phyloP scores from a whole-genome alignment of 2,888 invertebrate species.

The Xestia sexstrigata region DNA sequence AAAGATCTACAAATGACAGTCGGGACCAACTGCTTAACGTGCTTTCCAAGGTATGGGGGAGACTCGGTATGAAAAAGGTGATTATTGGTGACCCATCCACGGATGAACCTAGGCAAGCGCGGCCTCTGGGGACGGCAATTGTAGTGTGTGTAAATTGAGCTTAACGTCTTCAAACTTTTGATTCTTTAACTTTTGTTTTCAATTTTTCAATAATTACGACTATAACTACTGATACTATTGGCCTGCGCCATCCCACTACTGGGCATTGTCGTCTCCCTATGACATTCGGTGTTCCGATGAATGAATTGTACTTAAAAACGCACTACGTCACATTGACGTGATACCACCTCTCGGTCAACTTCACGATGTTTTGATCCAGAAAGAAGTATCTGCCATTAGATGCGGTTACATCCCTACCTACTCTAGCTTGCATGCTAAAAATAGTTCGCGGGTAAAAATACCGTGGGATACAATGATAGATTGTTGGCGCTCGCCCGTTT shows the following conservation, averaged over 20 bases:
- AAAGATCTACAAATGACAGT: too few relatives aligned
- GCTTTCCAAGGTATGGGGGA: too few relatives aligned
- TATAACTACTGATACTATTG: too few relatives aligned
- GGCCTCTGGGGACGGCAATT: background rate
- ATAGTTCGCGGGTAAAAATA: conserved; percentile 54
- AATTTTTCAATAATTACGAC: background rate
- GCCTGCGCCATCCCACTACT: background rate
- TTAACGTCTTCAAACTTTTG: background rate
- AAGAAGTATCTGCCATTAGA: background rate
- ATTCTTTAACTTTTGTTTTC: too few relatives aligned
- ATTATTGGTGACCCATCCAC: too few relatives aligned
- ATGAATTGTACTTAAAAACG: too few relatives aligned
- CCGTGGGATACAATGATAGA: conserved; percentile 56
- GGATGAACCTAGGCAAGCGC: too few relatives aligned
- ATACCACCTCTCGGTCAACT: background rate
- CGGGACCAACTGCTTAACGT: too few relatives aligned
- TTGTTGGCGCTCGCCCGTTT: conserved; percentile 36
- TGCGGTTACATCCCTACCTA: background rate
- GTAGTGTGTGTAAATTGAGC: background rate
- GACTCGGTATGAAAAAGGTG: too few relatives aligned
- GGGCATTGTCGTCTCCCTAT: background rate
- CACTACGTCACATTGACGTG: background rate
- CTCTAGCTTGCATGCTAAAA: conserved; percentile 28
- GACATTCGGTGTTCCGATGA: background rate
- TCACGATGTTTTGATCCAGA: background rate